These are phyloP conservation scores for Monodelphis domestica DNA, from an alignment of 2,797 vertebrate species.

Conservation along the genomic window DNA sequence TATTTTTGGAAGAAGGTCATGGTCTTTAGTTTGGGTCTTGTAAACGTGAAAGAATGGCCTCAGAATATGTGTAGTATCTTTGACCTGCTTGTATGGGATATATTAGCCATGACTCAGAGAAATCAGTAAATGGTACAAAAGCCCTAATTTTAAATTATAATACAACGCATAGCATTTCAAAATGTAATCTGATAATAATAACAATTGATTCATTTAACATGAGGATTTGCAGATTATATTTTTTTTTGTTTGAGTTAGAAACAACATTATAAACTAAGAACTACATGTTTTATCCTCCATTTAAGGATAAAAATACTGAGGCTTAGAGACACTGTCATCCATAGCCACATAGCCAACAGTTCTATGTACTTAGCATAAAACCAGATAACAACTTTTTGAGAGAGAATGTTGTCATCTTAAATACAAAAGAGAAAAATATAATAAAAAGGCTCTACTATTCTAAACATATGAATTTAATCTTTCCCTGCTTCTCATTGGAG, in stretches of 20 bases:
- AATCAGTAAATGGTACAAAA: background rate
- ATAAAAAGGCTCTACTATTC: background rate
- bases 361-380: background rate
- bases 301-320: background rate
- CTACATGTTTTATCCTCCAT: background rate
- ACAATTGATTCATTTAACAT: background rate
- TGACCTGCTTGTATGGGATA: background rate
- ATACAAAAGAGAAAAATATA: background rate
- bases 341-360: background rate
- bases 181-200: background rate
- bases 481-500: constrained; percentile 6
- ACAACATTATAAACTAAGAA: background rate
- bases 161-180: background rate
- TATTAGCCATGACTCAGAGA: background rate
- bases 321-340: background rate
- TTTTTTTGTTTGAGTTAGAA: background rate
- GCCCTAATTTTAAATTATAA: background rate
- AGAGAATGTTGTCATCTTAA: background rate
- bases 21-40: background rate
- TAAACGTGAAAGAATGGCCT: background rate
- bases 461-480: background rate
- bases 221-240: background rate
- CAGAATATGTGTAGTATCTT: background rate
- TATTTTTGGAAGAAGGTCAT: background rate
- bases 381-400: background rate